These are phyloP conservation scores for Euphydryas editha DNA, from an alignment of 2,888 invertebrate species.

Conservation along the genomic window DNA sequence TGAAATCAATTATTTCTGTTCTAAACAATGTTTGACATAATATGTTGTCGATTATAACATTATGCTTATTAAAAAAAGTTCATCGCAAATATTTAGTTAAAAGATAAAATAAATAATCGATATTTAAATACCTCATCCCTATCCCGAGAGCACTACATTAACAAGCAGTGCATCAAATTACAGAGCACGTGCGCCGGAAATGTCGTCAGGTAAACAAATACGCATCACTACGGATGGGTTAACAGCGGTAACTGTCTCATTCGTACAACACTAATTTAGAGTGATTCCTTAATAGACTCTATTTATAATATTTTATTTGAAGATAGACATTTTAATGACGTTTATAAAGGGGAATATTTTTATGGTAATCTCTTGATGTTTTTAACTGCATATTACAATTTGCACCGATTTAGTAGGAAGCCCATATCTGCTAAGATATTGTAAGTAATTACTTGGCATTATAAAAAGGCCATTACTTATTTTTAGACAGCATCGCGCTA, in stretches of 20 bases:
- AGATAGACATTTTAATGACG: neutral
- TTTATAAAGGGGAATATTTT: no score
- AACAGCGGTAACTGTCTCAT: slow-evolving; percentile 33
- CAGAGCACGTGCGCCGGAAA: slow-evolving; percentile 78
- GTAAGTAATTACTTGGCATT: no score
- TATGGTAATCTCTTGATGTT: no score
- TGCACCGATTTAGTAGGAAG: no score
- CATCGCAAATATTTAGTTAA: neutral
- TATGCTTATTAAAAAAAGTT: no score
- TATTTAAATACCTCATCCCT: slow-evolving; percentile 48
- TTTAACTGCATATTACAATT: no score
- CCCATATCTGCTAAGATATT: no score
- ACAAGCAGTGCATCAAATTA: slow-evolving; percentile 61
- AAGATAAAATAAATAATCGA: slow-evolving; percentile 19
- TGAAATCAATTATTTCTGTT: no score
- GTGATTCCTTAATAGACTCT: slow-evolving; percentile 6
- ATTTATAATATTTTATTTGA: slow-evolving; percentile 3
- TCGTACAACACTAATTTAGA: slow-evolving; percentile 25
- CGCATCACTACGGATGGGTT: slow-evolving; percentile 47
- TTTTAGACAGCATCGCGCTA: no score
- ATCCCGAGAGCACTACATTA: slow-evolving; percentile 52
- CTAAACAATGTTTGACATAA: no score
- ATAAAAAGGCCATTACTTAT: no score
- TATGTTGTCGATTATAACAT: no score
- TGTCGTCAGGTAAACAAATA: slow-evolving; percentile 82